phyloP scores from a whole-genome alignment of 1,140 invertebrate genomes.

The Drosophila albomicans region DNA sequence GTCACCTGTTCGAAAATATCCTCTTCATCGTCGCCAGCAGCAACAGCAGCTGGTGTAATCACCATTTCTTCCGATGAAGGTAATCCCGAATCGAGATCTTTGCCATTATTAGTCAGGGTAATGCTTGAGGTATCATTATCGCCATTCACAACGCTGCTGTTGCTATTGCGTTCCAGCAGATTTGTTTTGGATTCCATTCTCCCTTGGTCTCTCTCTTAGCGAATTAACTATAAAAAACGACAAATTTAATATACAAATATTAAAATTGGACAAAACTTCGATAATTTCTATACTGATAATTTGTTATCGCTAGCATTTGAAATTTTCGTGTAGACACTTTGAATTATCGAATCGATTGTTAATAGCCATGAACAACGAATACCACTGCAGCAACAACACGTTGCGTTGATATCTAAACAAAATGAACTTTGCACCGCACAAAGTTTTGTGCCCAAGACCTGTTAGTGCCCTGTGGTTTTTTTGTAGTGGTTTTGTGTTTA shows the following conservation, averaged over 20 bases:
- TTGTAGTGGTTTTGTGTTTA: conserved; percentile 14
- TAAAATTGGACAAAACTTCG: conserved; percentile 6
- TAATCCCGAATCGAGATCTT: conserved; percentile 56
- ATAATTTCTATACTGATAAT: conserved; percentile 6
- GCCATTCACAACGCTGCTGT: conserved; percentile 35
- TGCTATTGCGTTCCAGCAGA: conserved; percentile 50
- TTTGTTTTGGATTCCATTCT: conserved; percentile 58
- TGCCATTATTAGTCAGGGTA: not conserved
- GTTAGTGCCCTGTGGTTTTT: not conserved
- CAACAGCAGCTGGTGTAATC: conserved; percentile 34
- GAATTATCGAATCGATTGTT: conserved; percentile 15
- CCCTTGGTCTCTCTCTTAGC: conserved; percentile 8
- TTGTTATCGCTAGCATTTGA: not conserved
- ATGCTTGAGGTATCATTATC: conserved; percentile 36
- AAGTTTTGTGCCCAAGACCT: not conserved
- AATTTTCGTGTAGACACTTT: conserved; percentile 4
- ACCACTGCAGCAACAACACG: too few species aligned
- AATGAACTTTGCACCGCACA: conserved; percentile 23
- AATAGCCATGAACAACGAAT: not conserved
- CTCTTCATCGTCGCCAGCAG: conserved; percentile 60
- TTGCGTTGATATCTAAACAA: not conserved
- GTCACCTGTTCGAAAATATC: conserved; percentile 80
- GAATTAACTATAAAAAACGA: conserved; percentile 35
- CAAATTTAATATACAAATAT: conserved; percentile 14
- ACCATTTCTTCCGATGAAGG: conserved; percentile 52